Conservation (phyloP, 1,140 invertebrate genomes). For the Brachionus calyciflorus region DNA sequence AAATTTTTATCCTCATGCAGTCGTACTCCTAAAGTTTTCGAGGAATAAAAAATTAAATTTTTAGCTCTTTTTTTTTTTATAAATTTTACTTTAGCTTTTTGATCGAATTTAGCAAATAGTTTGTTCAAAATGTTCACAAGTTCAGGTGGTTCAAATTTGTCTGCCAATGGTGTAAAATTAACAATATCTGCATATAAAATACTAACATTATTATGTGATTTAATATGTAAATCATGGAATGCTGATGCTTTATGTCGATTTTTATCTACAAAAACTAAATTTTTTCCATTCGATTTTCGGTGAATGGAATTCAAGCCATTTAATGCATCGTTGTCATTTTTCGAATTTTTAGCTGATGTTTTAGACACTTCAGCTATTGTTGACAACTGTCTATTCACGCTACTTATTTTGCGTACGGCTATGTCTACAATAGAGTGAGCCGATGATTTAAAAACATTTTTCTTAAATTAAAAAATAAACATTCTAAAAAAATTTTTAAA, state of each 20-base stretch:
- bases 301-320: background rate
- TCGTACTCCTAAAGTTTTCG: slow-evolving; percentile 52
- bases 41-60: slow-evolving; percentile 13
- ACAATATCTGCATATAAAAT: slow-evolving; percentile 96
- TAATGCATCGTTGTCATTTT: background rate
- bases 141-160: slow-evolving; percentile 54
- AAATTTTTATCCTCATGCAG: slow-evolving; percentile 68
- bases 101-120: slow-evolving; percentile 47
- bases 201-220: slow-evolving; percentile 56
- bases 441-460: background rate
- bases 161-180: slow-evolving; percentile 94
- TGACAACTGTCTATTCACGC: background rate
- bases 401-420: background rate
- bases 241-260: slow-evolving; percentile 24
- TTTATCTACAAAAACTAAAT: slow-evolving; percentile 12
- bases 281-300: slow-evolving; percentile 1
- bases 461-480: background rate
- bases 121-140: slow-evolving; percentile 46
- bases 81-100: slow-evolving; percentile 58
- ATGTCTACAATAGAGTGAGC: background rate
- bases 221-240: slow-evolving; percentile 46
- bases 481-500: too few species aligned
- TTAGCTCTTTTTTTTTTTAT: slow-evolving; percentile 85
- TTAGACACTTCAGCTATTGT: background rate
- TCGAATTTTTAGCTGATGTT: background rate